These are phyloP conservation scores for Pemphredon lugubris DNA, from an alignment of 2,888 invertebrate genomes.

Conservation along the genomic window DNA sequence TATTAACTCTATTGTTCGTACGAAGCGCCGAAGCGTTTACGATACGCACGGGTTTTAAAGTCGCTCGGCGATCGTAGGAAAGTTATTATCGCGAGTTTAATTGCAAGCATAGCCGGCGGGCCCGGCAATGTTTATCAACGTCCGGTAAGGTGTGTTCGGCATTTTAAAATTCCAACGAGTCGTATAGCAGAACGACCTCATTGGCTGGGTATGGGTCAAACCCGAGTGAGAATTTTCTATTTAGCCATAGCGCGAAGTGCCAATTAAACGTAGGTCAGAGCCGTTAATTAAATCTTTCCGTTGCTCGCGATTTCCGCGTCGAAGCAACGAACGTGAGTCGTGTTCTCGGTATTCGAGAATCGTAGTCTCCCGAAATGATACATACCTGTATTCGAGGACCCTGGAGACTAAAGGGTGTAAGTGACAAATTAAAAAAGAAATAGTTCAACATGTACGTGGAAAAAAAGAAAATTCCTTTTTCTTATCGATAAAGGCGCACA, in stretches of 20 bases:
- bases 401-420: too few species aligned
- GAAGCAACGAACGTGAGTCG: too few species aligned
- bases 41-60: not conserved
- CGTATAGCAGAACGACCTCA: conserved; percentile 25
- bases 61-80: not conserved
- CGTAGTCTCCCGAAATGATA: too few species aligned
- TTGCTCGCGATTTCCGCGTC: too few species aligned
- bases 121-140: conserved; percentile 41
- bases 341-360: too few species aligned
- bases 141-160: conserved; percentile 38
- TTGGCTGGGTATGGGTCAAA: conserved; percentile 25
- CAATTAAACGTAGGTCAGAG: conserved; percentile 6
- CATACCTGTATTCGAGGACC: too few species aligned
- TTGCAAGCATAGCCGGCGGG: not conserved
- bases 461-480: too few species aligned
- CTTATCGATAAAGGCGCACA: too few species aligned
- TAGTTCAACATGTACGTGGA: too few species aligned
- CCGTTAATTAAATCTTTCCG: not conserved
- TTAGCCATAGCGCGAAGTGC: conserved; percentile 11
- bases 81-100: conserved; percentile 15
- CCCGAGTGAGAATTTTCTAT: conserved; percentile 26
- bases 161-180: conserved; percentile 54
- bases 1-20: too few species aligned
- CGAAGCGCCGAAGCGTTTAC: too few species aligned
- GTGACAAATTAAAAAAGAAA: too few species aligned